phyloP scores from a whole-genome alignment of 92 coral and sea anemone genomes.

The Siderastrea siderea region DNA sequence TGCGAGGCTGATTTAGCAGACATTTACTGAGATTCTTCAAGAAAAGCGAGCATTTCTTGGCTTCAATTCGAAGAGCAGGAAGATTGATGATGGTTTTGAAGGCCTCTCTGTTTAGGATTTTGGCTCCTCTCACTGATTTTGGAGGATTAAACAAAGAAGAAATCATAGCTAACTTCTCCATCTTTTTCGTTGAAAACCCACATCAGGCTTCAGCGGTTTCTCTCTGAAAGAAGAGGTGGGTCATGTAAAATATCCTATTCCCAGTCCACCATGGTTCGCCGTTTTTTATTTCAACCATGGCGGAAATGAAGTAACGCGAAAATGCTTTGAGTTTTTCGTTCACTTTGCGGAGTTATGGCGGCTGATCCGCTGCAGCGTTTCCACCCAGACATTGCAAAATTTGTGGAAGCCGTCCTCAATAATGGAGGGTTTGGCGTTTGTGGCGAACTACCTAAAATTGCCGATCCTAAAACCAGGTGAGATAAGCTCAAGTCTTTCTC shows the following conservation, averaged over 20 bases:
- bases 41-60: slow-evolving; percentile 87
- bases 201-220: slow-evolving; percentile 20
- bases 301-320: slow-evolving; percentile 39
- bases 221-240: fast-evolving
- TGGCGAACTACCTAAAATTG: slow-evolving; percentile 74
- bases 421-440: slow-evolving; percentile 74
- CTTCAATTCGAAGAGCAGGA: slow-evolving; percentile 91
- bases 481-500: background rate
- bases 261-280: background rate
- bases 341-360: slow-evolving; percentile 65
- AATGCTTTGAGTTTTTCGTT: background rate
- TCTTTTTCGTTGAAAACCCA: background rate
- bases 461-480: slow-evolving; percentile 89
- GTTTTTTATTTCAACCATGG: slow-evolving; percentile 31
- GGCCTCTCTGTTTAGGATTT: slow-evolving; percentile 67
- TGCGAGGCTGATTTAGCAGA: slow-evolving; percentile 86
- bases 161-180: slow-evolving; percentile 19
- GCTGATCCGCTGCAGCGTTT: slow-evolving; percentile 75
- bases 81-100: slow-evolving; percentile 74
- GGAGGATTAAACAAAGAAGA: slow-evolving; percentile 58
- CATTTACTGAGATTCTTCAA: slow-evolving; percentile 76
- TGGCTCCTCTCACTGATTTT: slow-evolving; percentile 66
- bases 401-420: slow-evolving; percentile 62
- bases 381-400: slow-evolving; percentile 78
- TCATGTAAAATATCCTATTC: background rate